These are phyloP conservation scores for Rhinella marina DNA, from an alignment of 2,797 vertebrate species.

Conservation along the genomic window DNA sequence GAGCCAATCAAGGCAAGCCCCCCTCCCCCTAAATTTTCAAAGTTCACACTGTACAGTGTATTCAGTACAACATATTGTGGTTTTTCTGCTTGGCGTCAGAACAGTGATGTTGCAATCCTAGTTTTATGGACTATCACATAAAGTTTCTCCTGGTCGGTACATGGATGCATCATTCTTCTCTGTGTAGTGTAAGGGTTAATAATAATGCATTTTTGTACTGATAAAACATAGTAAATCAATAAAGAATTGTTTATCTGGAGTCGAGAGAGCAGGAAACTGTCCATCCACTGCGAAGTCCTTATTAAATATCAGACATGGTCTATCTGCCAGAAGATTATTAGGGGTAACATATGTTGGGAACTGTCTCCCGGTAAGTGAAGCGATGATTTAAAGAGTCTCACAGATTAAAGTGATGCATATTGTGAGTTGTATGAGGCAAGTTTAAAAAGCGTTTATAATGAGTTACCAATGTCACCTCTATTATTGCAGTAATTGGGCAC, in stretches of 20 bases:
- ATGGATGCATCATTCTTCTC: no score
- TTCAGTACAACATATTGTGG: no score
- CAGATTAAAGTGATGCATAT: background rate
- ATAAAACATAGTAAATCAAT: background rate
- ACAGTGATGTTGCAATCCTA: no score
- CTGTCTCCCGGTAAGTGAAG: background rate
- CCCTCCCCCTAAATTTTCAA: no score
- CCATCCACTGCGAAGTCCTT: background rate
- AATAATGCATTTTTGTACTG: background rate
- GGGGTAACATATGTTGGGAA: background rate
- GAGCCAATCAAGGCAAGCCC: no score
- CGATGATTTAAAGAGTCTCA: background rate
- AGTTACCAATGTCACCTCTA: background rate
- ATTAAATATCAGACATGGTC: background rate
- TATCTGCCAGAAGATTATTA: background rate
- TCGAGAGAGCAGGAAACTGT: background rate
- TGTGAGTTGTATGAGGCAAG: background rate
- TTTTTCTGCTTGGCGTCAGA: no score
- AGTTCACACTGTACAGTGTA: no score
- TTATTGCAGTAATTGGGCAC: conserved; percentile 9
- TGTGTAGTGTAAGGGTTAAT: background rate
- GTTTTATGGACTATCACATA: no score
- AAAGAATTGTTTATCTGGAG: background rate
- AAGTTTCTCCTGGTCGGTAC: no score
- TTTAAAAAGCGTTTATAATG: background rate